Conservation (phyloP, 2,888 invertebrate genomes). For the Orthosia incerta region DNA sequence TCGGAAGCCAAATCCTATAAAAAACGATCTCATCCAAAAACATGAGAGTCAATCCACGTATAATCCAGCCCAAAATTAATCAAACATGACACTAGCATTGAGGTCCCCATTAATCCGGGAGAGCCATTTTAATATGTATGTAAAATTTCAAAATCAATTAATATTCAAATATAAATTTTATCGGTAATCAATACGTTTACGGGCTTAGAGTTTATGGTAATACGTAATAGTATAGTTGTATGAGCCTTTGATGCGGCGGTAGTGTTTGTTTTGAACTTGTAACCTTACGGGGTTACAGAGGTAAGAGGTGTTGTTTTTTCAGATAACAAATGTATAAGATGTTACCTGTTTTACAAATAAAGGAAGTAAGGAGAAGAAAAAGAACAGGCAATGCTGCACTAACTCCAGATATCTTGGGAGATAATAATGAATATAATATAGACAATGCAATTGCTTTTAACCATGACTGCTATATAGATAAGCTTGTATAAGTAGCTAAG, state of each 20-base stretch:
- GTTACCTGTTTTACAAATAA: neutral
- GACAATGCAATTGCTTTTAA: neutral
- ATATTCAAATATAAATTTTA: constrained; percentile 69
- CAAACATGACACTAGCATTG: constrained; percentile 58
- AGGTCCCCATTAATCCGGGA: constrained; percentile 54
- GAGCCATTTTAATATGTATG: constrained; percentile 63
- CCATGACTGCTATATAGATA: neutral
- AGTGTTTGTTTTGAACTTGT: constrained; percentile 29
- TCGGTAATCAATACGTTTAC: constrained; percentile 64
- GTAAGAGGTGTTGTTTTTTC: neutral
- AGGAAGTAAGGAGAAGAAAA: neutral
- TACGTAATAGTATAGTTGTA: constrained; percentile 39
- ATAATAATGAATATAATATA: neutral
- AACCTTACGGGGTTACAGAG: neutral
- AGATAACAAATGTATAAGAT: neutral
- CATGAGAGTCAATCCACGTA: constrained; percentile 43
- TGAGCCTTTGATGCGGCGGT: constrained; percentile 18
- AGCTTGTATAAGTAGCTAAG: neutral
- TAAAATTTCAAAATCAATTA: constrained; percentile 69
- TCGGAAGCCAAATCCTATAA: constrained; percentile 13
- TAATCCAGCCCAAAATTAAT: constrained; percentile 60
- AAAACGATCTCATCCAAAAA: constrained; percentile 37
- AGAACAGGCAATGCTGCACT: neutral
- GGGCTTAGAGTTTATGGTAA: constrained; percentile 51
- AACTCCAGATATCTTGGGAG: neutral